Evolutionary conservation across 2,113 vertebrate species (phyloP).

Genomic region (Tichodroma muraria): DNA sequence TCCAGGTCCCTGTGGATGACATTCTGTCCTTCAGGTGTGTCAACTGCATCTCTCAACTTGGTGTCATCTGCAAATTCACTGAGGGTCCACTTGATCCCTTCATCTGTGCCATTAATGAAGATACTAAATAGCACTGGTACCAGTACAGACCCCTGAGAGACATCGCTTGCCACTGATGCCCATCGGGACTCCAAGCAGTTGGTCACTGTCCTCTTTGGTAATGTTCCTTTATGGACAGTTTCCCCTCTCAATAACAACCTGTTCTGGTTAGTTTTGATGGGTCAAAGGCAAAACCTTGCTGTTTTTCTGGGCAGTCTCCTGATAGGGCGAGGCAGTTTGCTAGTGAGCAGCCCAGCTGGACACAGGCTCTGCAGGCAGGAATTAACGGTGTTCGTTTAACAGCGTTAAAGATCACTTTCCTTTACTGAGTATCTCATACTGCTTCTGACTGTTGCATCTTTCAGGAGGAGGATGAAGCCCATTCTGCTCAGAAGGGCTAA

Average conservation of each 20-base stretch:
- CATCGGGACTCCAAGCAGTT: background rate
- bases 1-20: background rate
- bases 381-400: background rate
- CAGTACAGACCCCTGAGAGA: background rate
- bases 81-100: background rate
- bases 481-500: slow-evolving; percentile 21
- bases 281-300: background rate
- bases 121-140: background rate
- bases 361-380: background rate
- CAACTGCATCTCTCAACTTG: background rate
- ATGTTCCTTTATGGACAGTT: background rate
- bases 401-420: background rate
- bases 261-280: background rate
- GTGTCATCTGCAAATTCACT: background rate
- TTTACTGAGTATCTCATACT: background rate
- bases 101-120: background rate
- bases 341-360: background rate
- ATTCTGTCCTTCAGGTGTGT: background rate
- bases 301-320: background rate
- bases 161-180: background rate
- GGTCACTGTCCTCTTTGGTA: background rate
- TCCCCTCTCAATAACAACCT: background rate
- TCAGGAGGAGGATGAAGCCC: background rate
- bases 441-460: background rate
- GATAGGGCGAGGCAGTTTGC: background rate